Evolutionary conservation across 2,113 vertebrate species (phyloP), one percentile per base, ranked within the genome.

Genomic region (Periophthalmus modestus): DNA sequence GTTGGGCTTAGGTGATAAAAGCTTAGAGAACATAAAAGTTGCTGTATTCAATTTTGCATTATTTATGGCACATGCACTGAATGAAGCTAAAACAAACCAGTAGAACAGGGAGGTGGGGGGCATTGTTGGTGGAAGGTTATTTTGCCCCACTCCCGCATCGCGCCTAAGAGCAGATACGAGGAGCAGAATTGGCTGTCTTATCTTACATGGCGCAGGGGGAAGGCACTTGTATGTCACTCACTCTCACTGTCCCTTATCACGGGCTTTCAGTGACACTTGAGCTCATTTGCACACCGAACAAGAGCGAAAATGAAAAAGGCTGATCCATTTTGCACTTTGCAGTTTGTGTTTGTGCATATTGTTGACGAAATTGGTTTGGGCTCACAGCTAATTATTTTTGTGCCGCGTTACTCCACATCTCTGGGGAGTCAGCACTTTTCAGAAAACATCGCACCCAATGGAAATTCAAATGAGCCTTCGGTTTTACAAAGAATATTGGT

Each of bases 101-200:
- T 57, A 21, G 70, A 4, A 28, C 11, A 24, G 21, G 21, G 34
- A n/a, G n/a, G n/a, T n/a, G 28, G 7, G 28, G 28, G 3, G 21
- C 33, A 23, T 36, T 33, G 43, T 54, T 70, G 0, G 36, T 52
- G 13, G 77, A 85, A 81, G 72, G 48, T 84, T 81, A 69, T 58
- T 74, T 14, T 72, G 59, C 77, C 69, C 57, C 21, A 7, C 13
- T 24, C 11, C 23, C 73, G 39, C 69, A 75, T 78, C 48, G 74
- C 57, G 66, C 16, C 19, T 57, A 75, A 73, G 47, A 66, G 54
- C 67, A 73, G 79, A 78, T 81, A 74, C 33, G 72, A 75, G 54
- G 36, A 75, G 75, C 12, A 66, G 70, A 83, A 83, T 82, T 80
- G 68, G 43, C 7, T 7, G 2, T 28, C 75, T 87, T 79, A 87